Evolutionary conservation across 1,140 invertebrate species (phyloP), one percentile per base, ranked within the genome.

Genomic region (Dolichoris vasculosae): DNA sequence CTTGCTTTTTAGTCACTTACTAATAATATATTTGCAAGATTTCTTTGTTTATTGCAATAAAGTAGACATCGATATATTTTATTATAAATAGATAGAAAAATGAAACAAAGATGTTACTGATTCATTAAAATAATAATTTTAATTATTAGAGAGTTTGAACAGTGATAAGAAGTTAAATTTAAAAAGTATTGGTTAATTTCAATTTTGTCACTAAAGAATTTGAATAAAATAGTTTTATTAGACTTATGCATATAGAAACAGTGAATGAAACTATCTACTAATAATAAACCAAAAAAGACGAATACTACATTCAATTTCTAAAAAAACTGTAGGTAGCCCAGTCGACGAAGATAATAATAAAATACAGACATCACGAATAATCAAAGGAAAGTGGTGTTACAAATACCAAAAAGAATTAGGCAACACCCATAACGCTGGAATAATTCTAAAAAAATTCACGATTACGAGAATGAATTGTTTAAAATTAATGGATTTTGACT

Each of bases 401-500:
- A 38, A 73, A 30, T 38, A 81, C 73, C 64, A 85, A 63, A 17
- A 23, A 63, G 51, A 73, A 73, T 69, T 71, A 79, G 76, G 46
- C 35, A 48, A 51, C 63, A 4, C 9, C 7, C 15, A 3, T 32
- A 4, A 32, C 26, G 2, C 32, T 26, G 23, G 40, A 17, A 2
- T 59, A 4, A 55, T 82, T 59, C n/a, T 38, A 20, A 77, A 64
- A 59, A 83, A 77, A 64, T 46, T 46, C 35, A 0, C 26, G 55
- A 83, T 77, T 76, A 77, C 51, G 55, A 4, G 26, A 40, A n/a
- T 38, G 23, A n/a, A n/a, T 23, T 32, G 51, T 23, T 83, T 48
- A 17, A 77, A 30, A 77, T 83, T 83, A 71, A 76, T 77, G 67
- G 71, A 32, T 81, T 69, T 17, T 40, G 43, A 48, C 35, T 26